Base-by-base conservation (phyloP, 2,888 invertebrate genomes). In the Sphaerophoria taeniata region DNA sequence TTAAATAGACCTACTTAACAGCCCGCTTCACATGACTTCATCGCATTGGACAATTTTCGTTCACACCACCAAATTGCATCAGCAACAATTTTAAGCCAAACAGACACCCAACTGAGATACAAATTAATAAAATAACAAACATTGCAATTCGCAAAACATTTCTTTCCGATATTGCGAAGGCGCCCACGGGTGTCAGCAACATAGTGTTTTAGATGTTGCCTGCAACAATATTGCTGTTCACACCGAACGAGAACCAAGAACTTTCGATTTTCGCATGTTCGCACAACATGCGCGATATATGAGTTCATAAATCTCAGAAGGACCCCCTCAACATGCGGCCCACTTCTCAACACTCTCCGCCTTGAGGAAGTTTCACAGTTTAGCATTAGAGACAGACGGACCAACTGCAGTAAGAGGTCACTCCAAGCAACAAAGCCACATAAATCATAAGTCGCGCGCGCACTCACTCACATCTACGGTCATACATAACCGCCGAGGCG, bases 261-360 rank as follows among this genome's bases (percentile, higher is more conserved):
- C 82, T 82, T 82, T 82, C 82, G 82, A 31, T 82, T 82, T 82
- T 82, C 61, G 82, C 82, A 82, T 82, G 82, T 69, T 77, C 82
- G 47, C 73, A 49, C 77, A 82, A 63, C 77, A 72, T 69, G 71
- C 43, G 9, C 24, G 43, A 31, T 55, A 33, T 45, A 61, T 61
- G 43, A 69, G 55, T 77, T 69, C 77, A 82, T 82, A 77, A 77
- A 82, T 82, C 77, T 73, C 49, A 67, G 47, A 72, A 71, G 55
- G 45, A 69, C 51, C 55, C 34, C 16, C 24, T 2, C 24, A 24
- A 24, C 14, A n/a, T 45, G 33, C 51, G 51, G 39, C 24, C 2
- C 56, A 55, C 45, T 36, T 60, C 60, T 60, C 81, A 77, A 72
- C 77, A 82, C 71, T 82, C 53, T 55, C 49, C 65, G 71, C 63